Evolutionary conservation across 2,888 invertebrate species (phyloP).

Genomic region (Caenorhabditis sp.): DNA sequence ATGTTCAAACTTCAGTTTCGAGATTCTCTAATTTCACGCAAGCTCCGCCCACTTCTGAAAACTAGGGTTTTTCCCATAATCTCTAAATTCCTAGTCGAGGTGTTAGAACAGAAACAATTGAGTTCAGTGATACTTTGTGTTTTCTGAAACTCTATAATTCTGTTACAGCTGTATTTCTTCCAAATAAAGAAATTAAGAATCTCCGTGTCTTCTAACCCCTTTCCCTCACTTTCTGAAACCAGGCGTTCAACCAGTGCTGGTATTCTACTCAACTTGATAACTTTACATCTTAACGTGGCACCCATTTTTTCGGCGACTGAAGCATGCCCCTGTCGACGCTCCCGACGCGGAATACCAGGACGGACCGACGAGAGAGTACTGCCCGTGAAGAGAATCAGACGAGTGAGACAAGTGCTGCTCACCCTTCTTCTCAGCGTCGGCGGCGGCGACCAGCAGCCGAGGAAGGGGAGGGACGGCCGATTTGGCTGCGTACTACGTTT

Average conservation of each 20-base stretch:
- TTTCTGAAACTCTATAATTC: no score
- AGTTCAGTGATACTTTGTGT: no score
- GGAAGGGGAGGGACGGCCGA: constrained; percentile 54
- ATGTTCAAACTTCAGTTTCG: constrained; percentile 22
- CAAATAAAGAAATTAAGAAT: no score
- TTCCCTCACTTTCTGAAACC: background rate
- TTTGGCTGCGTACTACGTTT: constrained; percentile 74
- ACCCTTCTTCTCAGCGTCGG: constrained; percentile 59
- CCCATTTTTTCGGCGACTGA: constrained; percentile 48
- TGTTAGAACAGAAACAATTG: no score
- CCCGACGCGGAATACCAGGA: constrained; percentile 58
- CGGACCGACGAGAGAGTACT: constrained; percentile 53
- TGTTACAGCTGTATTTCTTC: background rate
- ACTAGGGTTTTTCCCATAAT: background rate
- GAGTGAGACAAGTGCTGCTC: constrained; percentile 52
- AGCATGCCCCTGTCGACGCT: constrained; percentile 48
- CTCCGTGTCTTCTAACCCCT: no score
- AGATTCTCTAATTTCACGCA: background rate
- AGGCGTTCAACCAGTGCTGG: background rate
- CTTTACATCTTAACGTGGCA: constrained; percentile 6
- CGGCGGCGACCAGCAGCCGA: constrained; percentile 61
- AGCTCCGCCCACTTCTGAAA: constrained; percentile 8
- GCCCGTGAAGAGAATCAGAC: constrained; percentile 40
- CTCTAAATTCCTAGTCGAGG: background rate
- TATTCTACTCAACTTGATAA: background rate